Conservation (phyloP, 2,888 invertebrate genomes). For the Synanthedon myopaeformis region DNA sequence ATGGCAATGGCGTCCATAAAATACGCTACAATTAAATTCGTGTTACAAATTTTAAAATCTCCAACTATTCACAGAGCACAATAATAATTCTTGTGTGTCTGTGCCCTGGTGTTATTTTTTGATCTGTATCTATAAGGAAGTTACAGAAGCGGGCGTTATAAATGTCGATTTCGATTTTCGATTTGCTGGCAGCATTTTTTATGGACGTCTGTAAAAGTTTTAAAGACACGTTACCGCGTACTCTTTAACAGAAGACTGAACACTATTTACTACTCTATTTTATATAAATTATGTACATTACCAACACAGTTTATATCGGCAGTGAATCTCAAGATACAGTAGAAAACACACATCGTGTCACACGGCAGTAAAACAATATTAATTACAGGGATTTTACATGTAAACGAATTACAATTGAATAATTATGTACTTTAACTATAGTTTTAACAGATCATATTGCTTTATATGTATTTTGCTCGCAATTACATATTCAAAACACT, state of each 20-base stretch:
- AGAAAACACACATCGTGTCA: constrained; percentile 37
- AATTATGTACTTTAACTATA: constrained; percentile 42
- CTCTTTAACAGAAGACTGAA: constrained; percentile 64
- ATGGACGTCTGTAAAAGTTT: no score
- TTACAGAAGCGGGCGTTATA: no score
- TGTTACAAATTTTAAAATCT: no score
- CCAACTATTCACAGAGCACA: no score
- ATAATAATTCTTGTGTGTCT: no score
- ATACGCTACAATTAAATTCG: no score
- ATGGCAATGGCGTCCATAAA: no score
- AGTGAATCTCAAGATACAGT: constrained; percentile 23
- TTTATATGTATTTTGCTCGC: not conserved
- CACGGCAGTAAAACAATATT: constrained; percentile 65
- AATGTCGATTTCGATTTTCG: no score
- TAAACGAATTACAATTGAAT: constrained; percentile 58
- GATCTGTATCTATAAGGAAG: no score
- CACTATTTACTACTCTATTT: constrained; percentile 67
- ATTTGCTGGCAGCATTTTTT: no score
- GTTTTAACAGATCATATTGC: constrained; percentile 44
- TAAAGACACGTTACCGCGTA: constrained; percentile 19
- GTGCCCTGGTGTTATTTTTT: no score
- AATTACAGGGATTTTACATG: constrained; percentile 71
- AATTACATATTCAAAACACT: not conserved
- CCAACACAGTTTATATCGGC: constrained; percentile 23
- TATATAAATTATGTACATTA: constrained; percentile 60